Evolutionary conservation across 1,140 invertebrate species (phyloP).

Genomic region (Drosophila ohnishii): DNA sequence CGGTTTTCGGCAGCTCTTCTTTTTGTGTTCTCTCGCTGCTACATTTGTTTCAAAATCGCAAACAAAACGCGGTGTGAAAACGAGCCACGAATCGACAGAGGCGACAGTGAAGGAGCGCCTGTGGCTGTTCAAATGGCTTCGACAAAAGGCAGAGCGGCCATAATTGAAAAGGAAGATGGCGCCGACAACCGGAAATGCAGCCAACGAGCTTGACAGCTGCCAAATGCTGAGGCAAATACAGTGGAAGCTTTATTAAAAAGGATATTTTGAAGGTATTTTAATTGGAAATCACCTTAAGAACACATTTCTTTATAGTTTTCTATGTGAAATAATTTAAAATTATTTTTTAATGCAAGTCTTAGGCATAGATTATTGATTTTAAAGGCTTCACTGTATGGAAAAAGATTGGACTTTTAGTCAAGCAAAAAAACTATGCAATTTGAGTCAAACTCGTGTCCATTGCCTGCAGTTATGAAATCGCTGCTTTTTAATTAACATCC

Average conservation of each 20-base stretch:
- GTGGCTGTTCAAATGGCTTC: conserved; percentile 18
- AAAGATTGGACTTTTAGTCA: not conserved
- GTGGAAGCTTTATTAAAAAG: no score
- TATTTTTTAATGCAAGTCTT: no score
- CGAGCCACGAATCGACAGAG: conserved; percentile 60
- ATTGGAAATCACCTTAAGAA: not conserved
- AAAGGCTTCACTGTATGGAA: not conserved
- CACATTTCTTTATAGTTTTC: not conserved
- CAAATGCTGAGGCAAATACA: conserved; percentile 33
- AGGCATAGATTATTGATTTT: rapidly evolving
- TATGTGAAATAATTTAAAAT: rapidly evolving
- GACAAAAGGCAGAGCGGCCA: conserved; percentile 31
- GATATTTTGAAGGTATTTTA: not conserved
- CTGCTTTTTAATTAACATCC: conserved; percentile 55
- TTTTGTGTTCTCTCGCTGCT: conserved; percentile 2
- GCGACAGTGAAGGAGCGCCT: conserved; percentile 15
- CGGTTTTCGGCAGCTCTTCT: conserved; percentile 36
- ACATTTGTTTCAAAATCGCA: conserved; percentile 73
- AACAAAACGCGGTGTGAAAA: conserved; percentile 73
- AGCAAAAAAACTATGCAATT: conserved; percentile 30
- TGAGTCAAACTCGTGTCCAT: not conserved
- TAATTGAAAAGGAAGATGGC: conserved; percentile 78
- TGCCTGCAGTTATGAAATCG: conserved; percentile 33
- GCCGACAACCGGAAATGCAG: conserved; percentile 67
- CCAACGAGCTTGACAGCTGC: conserved; percentile 50